Evolutionary conservation across 2,888 invertebrate species (phyloP), one percentile per base, ranked within the genome.

Genomic region (Apocheima hispidaria): DNA sequence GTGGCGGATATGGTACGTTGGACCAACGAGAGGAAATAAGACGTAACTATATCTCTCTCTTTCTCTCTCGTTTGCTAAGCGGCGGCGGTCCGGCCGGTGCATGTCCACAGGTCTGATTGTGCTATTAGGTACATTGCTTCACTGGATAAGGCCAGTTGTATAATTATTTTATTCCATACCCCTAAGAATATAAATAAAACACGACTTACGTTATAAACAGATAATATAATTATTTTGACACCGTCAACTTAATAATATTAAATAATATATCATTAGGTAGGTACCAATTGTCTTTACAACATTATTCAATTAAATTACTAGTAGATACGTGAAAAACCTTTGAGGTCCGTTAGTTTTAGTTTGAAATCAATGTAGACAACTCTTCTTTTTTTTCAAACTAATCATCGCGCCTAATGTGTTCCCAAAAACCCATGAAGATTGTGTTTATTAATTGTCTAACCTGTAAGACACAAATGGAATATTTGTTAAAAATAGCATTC

Each of bases 221-320:
- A 87, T 85, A 68, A 84, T 90, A 89, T 88, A 86, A 84, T 88
- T 86, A 88, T 84, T 86, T 90, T 88, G 90, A 92, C 90, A 90
- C 87, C 75, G 90, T 90, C 91, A 91, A 90, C 83, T 88, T 87
- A 87, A 82, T 87, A 78, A 78, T 80, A 79, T 71, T 75, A 77
- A 72, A 77, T 72, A 72, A 56, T 62, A 78, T 75, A 40, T 33
- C 20, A 72, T 71, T 75, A 78, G 75, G 68, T 80, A 83, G 80
- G 78, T 87, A 88, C 83, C 83, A 81, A 86, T 76, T 73, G 70
- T 81, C 71, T 78, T 78, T 56, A 61, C 74, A 81, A 81, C 76
- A 81, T 72, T 71, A 48, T 51, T 53, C 26, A 68, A 74, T 71
- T 70, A 72, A 59, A 74, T 75, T 72, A 78, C 71, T 35, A 30